A percentile compares a stretch with the other conserved stretches of the same genome.
phyloP scores from a whole-genome alignment of 2,113 vertebrate genomes.

The Reinhardtius hippoglossoides region DNA sequence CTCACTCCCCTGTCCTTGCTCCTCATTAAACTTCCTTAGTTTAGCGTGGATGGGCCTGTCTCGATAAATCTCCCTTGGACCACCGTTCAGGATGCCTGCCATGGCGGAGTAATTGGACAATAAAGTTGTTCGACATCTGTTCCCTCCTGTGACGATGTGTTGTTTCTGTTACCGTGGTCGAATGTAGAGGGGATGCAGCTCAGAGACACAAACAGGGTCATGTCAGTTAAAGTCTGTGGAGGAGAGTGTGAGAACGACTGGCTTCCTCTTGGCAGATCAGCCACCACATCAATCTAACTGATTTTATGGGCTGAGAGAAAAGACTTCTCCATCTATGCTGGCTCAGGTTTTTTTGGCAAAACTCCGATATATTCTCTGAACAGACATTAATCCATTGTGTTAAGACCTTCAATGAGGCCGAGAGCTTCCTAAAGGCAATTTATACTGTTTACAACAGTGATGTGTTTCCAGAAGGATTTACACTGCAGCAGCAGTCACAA shows the following conservation, averaged over 20 bases:
- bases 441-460: neutral
- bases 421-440: slow-evolving; percentile 10
- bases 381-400: slow-evolving; percentile 30
- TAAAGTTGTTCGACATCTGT: too few species aligned
- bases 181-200: neutral
- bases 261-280: slow-evolving; percentile 34
- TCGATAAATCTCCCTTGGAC: neutral
- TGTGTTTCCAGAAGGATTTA: neutral
- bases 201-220: neutral
- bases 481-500: neutral
- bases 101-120: neutral
- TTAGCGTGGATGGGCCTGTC: neutral
- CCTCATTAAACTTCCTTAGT: neutral
- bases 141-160: neutral
- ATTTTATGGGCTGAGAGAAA: slow-evolving; percentile 29
- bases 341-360: slow-evolving; percentile 28
- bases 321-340: slow-evolving; percentile 29
- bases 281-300: slow-evolving; percentile 30
- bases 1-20: neutral
- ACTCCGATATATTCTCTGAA: slow-evolving; percentile 9
- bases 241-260: neutral
- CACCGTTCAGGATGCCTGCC: slow-evolving; percentile 3
- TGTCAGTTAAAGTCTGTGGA: neutral
- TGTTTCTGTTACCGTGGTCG: slow-evolving; percentile 9
- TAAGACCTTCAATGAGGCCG: neutral